phyloP scores from a whole-genome alignment of 2,888 invertebrate species.

The Drosophila picticornis region DNA sequence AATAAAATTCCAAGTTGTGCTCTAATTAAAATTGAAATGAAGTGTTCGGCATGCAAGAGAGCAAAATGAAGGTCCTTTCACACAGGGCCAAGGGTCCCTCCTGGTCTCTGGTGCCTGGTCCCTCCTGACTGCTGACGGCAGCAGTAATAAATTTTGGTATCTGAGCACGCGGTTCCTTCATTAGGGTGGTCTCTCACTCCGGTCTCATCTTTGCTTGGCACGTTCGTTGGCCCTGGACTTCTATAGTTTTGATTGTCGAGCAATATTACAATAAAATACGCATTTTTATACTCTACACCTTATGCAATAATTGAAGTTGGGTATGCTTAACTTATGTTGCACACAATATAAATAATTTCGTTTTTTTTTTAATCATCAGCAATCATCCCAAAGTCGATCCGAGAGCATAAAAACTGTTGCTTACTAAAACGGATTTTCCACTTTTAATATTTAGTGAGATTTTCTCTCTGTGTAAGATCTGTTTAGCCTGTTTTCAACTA shows the following conservation, averaged over 20 bases:
- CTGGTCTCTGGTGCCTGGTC: neutral
- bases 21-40: slow-evolving; percentile 79
- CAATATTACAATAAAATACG: slow-evolving; percentile 75
- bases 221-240: slow-evolving; percentile 60
- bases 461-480: neutral
- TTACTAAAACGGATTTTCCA: neutral
- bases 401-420: neutral
- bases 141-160: slow-evolving; percentile 63
- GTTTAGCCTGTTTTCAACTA: neutral
- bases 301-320: neutral
- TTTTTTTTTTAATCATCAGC: neutral
- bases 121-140: slow-evolving; percentile 10
- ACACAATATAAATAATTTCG: neutral
- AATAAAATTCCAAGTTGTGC: slow-evolving; percentile 51
- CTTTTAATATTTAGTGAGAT: neutral
- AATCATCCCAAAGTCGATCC: neutral
- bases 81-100: slow-evolving; percentile 6
- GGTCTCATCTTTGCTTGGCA: slow-evolving; percentile 59
- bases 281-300: slow-evolving; percentile 46
- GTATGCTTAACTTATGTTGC: neutral
- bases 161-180: slow-evolving; percentile 23
- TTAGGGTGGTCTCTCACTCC: slow-evolving; percentile 61
- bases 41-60: slow-evolving; percentile 61
- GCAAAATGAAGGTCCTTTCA: slow-evolving; percentile 58
- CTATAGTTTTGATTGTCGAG: slow-evolving; percentile 28